Percentiles rank a stretch among this genome's conserved stretches.
phyloP scores from a whole-genome alignment of 2,797 vertebrate genomes.

The Tinamus major region DNA sequence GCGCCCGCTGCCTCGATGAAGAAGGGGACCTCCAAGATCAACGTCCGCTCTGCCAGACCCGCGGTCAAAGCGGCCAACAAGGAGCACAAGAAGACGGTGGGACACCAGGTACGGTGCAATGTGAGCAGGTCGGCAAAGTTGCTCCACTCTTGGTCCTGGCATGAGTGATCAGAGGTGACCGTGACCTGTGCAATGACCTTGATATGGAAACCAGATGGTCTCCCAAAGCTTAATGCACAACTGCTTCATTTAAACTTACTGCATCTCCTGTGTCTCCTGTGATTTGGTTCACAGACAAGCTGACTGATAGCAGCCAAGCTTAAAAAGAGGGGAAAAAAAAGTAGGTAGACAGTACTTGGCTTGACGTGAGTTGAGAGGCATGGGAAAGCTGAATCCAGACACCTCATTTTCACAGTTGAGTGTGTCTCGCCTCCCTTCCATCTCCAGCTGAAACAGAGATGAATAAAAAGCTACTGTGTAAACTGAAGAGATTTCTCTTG shows the following conservation, averaged over 20 bases:
- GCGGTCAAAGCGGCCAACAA: constrained; percentile 86
- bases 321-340: background rate
- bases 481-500: rapidly evolving
- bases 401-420: background rate
- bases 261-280: background rate
- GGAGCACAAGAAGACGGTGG: constrained; percentile 93
- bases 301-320: background rate
- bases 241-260: background rate
- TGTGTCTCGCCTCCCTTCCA: background rate
- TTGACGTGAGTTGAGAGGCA: rapidly evolving
- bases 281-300: too few species aligned
- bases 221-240: background rate
- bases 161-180: background rate
- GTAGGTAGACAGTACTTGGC: background rate
- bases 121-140: rapidly evolving
- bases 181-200: too few species aligned
- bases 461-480: background rate
- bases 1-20: background rate
- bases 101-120: constrained; percentile 86
- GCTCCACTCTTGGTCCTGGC: background rate
- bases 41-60: constrained; percentile 83
- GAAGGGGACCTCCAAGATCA: constrained; percentile 80
- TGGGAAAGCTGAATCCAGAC: rapidly evolving
- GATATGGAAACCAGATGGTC: too few species aligned
- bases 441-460: background rate